A percentile compares a stretch with the other conserved stretches of the same genome.
phyloP scores from a whole-genome alignment of 1,140 invertebrate genomes.

The Meteorus sp. region DNA sequence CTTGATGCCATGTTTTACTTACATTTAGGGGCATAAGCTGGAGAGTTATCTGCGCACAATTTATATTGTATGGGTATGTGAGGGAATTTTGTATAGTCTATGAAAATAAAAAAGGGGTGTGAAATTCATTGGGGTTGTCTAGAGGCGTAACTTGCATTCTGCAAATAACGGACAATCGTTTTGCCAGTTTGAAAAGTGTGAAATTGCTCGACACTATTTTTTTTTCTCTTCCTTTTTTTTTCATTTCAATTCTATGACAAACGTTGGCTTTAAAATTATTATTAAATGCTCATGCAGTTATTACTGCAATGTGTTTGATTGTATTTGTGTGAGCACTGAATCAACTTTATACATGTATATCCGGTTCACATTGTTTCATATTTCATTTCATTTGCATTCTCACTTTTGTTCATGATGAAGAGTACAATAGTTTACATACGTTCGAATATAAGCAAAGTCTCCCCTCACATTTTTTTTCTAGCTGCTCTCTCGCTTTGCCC shows the following conservation, averaged over 20 bases:
- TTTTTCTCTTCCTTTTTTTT: no score
- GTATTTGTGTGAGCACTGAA: no score
- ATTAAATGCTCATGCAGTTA: background rate
- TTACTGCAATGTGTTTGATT: no score
- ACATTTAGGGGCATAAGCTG: no score
- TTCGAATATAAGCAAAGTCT: no score
- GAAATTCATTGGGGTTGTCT: background rate
- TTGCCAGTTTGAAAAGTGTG: constrained; percentile 10
- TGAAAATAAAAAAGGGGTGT: constrained; percentile 3
- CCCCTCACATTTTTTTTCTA: no score
- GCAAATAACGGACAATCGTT: constrained; percentile 15
- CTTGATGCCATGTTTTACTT: no score
- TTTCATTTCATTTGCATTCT: constrained; percentile 20
- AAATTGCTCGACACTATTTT: constrained; percentile 11
- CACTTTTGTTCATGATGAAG: constrained; percentile 11
- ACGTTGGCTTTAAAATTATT: constrained; percentile 6
- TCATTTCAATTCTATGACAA: no score
- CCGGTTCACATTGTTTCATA: constrained; percentile 19
- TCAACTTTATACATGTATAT: constrained; percentile 1
- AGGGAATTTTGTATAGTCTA: no score
- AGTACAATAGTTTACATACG: constrained; percentile 1
- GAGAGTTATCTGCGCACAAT: no score
- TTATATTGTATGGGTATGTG: no score
- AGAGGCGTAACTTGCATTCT: background rate
- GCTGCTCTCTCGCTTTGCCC: no score